phyloP scores from a whole-genome alignment of 2,113 vertebrate genomes.

The Rhinogobius similis region DNA sequence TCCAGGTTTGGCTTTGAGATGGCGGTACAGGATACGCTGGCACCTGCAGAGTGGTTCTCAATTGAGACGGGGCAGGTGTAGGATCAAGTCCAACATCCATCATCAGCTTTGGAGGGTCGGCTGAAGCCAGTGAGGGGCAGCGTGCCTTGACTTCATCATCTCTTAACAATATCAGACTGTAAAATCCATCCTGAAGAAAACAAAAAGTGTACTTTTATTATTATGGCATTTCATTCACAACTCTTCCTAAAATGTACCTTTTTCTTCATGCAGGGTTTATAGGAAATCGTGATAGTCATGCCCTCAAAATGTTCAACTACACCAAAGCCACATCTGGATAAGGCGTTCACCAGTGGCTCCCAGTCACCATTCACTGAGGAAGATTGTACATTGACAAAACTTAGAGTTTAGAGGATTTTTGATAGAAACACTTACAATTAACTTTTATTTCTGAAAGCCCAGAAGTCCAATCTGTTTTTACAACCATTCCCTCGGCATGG shows the following conservation, averaged over 20 bases:
- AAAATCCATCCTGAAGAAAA: slow-evolving; percentile 67
- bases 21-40: background rate
- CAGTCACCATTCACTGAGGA: slow-evolving; percentile 64
- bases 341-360: slow-evolving; percentile 56
- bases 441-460: slow-evolving; percentile 50
- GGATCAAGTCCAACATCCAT: background rate
- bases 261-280: slow-evolving; percentile 61
- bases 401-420: background rate
- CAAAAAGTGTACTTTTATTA: background rate
- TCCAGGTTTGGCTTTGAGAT: background rate
- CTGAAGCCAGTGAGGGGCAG: slow-evolving; percentile 54
- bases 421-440: slow-evolving; percentile 60
- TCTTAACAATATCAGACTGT: slow-evolving; percentile 55
- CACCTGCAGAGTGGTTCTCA: background rate
- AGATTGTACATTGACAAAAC: background rate
- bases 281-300: slow-evolving; percentile 61
- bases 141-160: slow-evolving; percentile 51
- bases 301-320: slow-evolving; percentile 60
- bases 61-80: background rate
- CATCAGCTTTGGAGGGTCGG: background rate
- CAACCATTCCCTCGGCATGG: slow-evolving; percentile 67
- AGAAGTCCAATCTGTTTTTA: slow-evolving; percentile 44
- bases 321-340: slow-evolving; percentile 65
- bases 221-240: background rate
- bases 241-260: slow-evolving; percentile 44